phyloP scores from a whole-genome alignment of 1,140 invertebrate genomes.

The Camponotus vicinus region DNA sequence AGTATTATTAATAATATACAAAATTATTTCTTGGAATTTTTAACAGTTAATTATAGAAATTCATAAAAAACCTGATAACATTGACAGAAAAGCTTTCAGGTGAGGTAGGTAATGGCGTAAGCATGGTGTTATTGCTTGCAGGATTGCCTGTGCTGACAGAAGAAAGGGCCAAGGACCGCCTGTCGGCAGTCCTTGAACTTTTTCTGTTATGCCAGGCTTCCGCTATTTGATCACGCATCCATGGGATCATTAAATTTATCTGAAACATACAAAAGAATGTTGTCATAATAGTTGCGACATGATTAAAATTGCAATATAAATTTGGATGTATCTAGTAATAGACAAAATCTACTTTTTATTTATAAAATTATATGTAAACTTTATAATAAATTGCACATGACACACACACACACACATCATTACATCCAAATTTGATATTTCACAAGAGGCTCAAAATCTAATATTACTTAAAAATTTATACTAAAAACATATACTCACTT shows the following conservation, averaged over 20 bases:
- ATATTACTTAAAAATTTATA: constrained; percentile 9
- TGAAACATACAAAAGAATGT: constrained; percentile 27
- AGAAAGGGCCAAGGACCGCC: constrained; percentile 76
- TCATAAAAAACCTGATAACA: constrained; percentile 79
- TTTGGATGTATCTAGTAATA: background rate
- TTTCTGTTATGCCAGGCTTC: constrained; percentile 83
- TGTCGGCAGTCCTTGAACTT: constrained; percentile 78
- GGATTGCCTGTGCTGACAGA: constrained; percentile 71
- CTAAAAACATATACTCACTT: background rate
- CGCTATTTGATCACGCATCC: constrained; percentile 82
- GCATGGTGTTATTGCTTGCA: constrained; percentile 71
- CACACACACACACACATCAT: background rate
- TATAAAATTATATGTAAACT: background rate
- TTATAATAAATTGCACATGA: background rate
- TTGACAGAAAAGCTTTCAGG: constrained; percentile 80
- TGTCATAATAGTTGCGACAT: background rate
- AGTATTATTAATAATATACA: background rate
- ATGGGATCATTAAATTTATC: constrained; percentile 84
- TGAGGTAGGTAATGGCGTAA: constrained; percentile 72
- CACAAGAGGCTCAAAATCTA: background rate
- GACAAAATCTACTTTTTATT: background rate
- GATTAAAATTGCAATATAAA: background rate
- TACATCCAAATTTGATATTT: background rate
- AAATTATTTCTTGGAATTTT: background rate
- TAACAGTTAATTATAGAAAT: background rate